phyloP scores from a whole-genome alignment of 30 jellyfish, hydroid and myxozoan genomes.

The Aurelia sp. region DNA sequence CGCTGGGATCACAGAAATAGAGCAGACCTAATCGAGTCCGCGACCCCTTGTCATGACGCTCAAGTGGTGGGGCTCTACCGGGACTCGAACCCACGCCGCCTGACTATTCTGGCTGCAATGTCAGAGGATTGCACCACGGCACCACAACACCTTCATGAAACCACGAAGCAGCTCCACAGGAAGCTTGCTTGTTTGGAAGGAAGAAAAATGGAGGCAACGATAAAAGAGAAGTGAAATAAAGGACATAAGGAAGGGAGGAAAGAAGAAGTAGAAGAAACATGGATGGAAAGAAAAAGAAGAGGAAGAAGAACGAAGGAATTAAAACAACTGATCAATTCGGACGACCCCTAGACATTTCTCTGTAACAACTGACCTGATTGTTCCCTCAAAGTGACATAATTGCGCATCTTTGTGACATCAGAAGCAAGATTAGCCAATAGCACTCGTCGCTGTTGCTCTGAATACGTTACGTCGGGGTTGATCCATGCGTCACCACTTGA shows the following conservation, averaged over 20 bases:
- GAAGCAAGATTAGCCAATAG: conserved; percentile 83
- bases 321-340: background rate
- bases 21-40: too few relatives aligned
- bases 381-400: conserved; percentile 47
- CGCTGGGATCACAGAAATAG: too few relatives aligned
- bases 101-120: too few relatives aligned
- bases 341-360: background rate
- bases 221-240: background rate
- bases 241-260: background rate
- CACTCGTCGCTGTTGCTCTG: conserved; percentile 76
- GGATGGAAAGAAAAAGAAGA: background rate
- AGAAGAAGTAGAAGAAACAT: background rate
- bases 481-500: conserved; percentile 93
- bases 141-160: too few relatives aligned
- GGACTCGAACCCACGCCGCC: too few relatives aligned
- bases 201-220: too few relatives aligned
- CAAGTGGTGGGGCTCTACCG: too few relatives aligned
- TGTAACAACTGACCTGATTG: conserved; percentile 60
- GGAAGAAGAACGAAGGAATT: background rate
- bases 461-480: conserved; percentile 67
- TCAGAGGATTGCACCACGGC: too few relatives aligned
- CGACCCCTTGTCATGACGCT: too few relatives aligned
- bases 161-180: too few relatives aligned
- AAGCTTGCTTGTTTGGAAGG: too few relatives aligned
- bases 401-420: conserved; percentile 72